Evolutionary conservation across 2,888 invertebrate genomes (phyloP).

Genomic region (Scelioninae gen. 1): DNA sequence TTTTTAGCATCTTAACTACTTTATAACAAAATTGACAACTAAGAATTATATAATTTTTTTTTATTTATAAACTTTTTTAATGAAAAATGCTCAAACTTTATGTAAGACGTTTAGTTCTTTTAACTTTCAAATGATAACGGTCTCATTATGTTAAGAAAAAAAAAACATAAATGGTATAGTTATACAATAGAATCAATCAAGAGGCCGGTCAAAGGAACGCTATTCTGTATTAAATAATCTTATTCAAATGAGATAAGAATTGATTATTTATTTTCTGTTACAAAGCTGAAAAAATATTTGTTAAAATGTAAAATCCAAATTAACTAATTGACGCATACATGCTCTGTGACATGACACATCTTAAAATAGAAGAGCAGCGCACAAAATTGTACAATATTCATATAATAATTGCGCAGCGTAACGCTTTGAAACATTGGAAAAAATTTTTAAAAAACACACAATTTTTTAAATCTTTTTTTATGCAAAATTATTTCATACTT

Average conservation of each 20-base stretch:
- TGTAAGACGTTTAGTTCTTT: neutral
- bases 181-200: neutral
- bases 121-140: neutral
- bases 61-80: neutral
- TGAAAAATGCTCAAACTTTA: neutral
- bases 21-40: neutral
- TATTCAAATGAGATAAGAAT: constrained; percentile 1
- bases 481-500: too few relatives aligned
- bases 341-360: constrained; percentile 28
- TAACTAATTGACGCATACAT: constrained; percentile 26
- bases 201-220: neutral
- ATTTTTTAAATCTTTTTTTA: too few relatives aligned
- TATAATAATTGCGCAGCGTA: neutral
- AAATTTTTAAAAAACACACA: too few relatives aligned
- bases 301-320: constrained; percentile 13
- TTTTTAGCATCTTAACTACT: neutral
- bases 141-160: neutral
- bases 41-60: neutral
- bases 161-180: neutral
- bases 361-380: constrained; percentile 22
- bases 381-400: neutral
- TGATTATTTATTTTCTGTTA: constrained; percentile 5
- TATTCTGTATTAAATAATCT: neutral
- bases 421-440: neutral
- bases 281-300: neutral